Evolutionary conservation across 92 coral and sea anemone genomes (phyloP).

Genomic region (Epizoanthus fatuus): DNA sequence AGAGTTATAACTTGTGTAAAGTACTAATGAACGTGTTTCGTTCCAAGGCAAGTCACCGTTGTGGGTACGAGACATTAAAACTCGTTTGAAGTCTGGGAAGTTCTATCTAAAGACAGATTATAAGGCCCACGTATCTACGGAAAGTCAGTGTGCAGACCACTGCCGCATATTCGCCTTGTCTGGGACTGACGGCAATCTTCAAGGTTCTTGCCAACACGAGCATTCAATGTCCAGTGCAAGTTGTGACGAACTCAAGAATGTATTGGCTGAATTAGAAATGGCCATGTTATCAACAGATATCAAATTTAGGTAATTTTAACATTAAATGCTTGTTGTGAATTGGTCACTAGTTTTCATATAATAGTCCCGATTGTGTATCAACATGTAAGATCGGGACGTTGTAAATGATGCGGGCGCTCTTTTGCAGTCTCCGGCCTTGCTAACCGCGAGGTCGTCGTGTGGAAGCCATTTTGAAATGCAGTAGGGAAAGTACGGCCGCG

Average conservation of each 20-base stretch:
- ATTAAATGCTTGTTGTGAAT: too few relatives aligned
- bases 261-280: constrained; percentile 2
- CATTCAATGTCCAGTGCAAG: constrained; percentile 8
- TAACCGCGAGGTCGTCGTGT: too few relatives aligned
- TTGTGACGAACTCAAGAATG: constrained; percentile 10
- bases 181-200: constrained; percentile 10
- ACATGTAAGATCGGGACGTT: too few relatives aligned
- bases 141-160: constrained; percentile 35
- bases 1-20: too few relatives aligned
- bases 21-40: too few relatives aligned
- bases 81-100: constrained; percentile 30
- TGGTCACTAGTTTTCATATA: too few relatives aligned
- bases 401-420: too few relatives aligned
- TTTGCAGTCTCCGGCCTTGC: too few relatives aligned
- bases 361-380: too few relatives aligned
- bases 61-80: constrained; percentile 28
- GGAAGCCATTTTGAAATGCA: too few relatives aligned
- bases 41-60: constrained; percentile 15
- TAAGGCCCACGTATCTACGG: constrained; percentile 18
- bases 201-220: constrained; percentile 7
- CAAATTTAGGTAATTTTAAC: not conserved
- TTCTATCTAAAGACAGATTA: constrained; percentile 29
- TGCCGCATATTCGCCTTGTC: constrained; percentile 45
- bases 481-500: too few relatives aligned
- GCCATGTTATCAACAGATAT: constrained; percentile 2